Evolutionary conservation across 2,797 vertebrate genomes (phyloP), one percentile per base, ranked within the genome.

Genomic region (Clarias platycephalus): DNA sequence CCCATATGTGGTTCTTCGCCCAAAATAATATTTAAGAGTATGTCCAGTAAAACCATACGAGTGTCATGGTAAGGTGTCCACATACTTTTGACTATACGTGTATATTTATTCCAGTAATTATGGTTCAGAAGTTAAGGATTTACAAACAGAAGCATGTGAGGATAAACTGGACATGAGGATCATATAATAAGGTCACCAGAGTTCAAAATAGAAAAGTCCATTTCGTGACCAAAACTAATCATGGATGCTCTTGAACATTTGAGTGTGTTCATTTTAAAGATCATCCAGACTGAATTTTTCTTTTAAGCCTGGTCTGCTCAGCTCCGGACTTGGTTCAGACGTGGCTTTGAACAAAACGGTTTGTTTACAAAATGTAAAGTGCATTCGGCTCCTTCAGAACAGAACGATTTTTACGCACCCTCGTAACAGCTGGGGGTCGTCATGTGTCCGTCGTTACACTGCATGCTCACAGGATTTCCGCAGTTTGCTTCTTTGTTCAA

Each of bases 381-480:
- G n/a, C 26, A 31, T 44, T n/a, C 8, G n/a, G 68, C 22, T n/a
- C 22, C 16, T 66, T 18, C 28, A 16, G 9, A 15, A 44, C 20
- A 31, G 74, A 44, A 9, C 40, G 7, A 44, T 44, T 44, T 34
- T 1, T 1, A 88, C 93, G 89, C 84, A 98, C 97, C 96, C 91
- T 95, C 90, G 87, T 95, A 98, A 87, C 97, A 98, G 15, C 90
- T 91, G 2, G 97, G 97, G 60, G 95, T 87, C 2, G 93, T 90
- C 1, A 98, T 90, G 62, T 88, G 91, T 57, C 97, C 96, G 0
- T 97, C 93, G 1, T 92, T 75, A 37, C 97, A 98, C 0, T 91
- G 90, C 79, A 83, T 92, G 8, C 88, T 91, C 15, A 94, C 95
- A 0, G 94, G 95, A 7, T 96, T 97, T 83, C 96, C 96, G 72